These are phyloP conservation scores for Periparus ater DNA, from an alignment of 2,797 vertebrate species.

Conservation along the genomic window DNA sequence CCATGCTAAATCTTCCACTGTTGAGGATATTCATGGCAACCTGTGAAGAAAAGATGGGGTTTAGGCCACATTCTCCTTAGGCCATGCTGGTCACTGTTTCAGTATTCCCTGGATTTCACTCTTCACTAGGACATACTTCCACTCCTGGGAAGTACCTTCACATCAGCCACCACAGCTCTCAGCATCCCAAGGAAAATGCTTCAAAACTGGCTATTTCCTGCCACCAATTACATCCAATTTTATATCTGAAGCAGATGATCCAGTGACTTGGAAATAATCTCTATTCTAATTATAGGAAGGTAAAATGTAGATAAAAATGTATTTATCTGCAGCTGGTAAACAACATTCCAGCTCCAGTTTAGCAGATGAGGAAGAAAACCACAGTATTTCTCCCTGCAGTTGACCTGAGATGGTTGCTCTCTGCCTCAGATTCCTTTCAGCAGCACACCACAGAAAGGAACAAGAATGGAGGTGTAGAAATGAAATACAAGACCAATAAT, in stretches of 20 bases:
- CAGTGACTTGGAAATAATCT: not conserved
- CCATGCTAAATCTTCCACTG: constrained; percentile 95
- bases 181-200: not conserved
- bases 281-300: not conserved
- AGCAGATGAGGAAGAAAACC: not conserved
- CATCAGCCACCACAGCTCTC: not conserved
- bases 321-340: not conserved
- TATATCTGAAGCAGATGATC: not conserved
- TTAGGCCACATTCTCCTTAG: not conserved
- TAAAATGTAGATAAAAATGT: not conserved
- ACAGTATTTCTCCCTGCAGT: not conserved
- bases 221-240: not conserved
- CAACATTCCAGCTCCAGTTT: not conserved
- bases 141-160: not conserved
- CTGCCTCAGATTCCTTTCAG: not conserved
- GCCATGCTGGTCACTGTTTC: fast-evolving
- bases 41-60: constrained; percentile 62
- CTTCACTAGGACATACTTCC: not conserved
- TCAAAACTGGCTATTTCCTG: not conserved
- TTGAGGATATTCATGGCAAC: constrained; percentile 96
- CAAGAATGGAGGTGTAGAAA: not conserved
- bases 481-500: not conserved
- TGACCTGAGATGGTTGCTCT: not conserved
- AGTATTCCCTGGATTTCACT: not conserved
- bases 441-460: not conserved